Base-by-base conservation (phyloP, 2,888 invertebrate genomes). In the Cantharis nigra region DNA sequence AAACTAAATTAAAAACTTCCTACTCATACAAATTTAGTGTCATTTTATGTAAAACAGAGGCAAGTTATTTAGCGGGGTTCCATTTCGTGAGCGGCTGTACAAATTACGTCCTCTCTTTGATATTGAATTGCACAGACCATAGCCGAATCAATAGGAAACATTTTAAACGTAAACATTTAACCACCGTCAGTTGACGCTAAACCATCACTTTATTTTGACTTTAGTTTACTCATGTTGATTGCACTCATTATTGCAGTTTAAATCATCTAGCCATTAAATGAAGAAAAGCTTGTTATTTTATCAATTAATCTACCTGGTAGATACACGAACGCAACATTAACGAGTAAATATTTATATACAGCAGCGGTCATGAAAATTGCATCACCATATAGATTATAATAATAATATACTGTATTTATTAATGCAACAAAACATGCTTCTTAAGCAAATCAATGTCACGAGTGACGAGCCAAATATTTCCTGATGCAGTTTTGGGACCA, bases 31-130 rank as follows among this genome's bases (percentile, higher is more conserved):
- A 76, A 76, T 76, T 76, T 76, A 76, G 72, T 70, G 72, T 76
- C 71, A 71, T 77, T 74, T 77, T 77, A 77, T 74, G 77, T 63
- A 74, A 77, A 77, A 76, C 70, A 71, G 74, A 64, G 69, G 71
- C 63, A 70, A 71, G 71, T 74, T 70, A 74, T 74, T 71, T 71
- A 69, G 65, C 28, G 69, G 74, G 63, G 69, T 33, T 49, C 49
- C 65, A 26, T 16, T 76, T 72, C 70, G 13, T 26, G 63, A 30
- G 76, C 72, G 33, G 65, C 28, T 77, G 74, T 63, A 77, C 65
- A 33, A 67, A 70, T 70, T 49, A 64, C 65, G 69, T 62, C 63
- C 70, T 76, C 73, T 74, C 71, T 74, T 71, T 71, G 73, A 77
- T 74, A 77, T 77, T 77, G 77, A 71, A 77, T 74, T 72, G 71